Evolutionary conservation across 2,888 invertebrate genomes (phyloP).

Genomic region (Rhimphoctona megacephalus): DNA sequence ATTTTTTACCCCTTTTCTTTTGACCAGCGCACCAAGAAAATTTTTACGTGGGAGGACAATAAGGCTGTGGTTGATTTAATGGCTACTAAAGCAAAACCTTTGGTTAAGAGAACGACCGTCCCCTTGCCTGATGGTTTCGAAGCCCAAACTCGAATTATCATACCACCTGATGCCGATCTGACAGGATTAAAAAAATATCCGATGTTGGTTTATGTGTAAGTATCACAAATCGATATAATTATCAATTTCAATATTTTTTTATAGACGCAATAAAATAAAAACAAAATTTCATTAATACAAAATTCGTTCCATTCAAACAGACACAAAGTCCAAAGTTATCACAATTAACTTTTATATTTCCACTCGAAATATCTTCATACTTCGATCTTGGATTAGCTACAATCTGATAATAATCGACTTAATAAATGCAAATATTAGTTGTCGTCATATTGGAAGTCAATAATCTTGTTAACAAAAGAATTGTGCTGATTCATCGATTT

Average conservation of each 20-base stretch:
- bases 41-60: constrained; percentile 90
- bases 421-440: not conserved
- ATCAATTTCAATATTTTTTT: not conserved
- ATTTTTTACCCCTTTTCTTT: constrained; percentile 34
- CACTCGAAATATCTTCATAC: not conserved
- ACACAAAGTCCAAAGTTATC: not conserved
- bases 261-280: too few relatives aligned
- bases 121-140: constrained; percentile 89
- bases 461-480: not conserved
- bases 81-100: constrained; percentile 86
- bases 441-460: too few relatives aligned
- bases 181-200: constrained; percentile 91
- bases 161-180: constrained; percentile 90
- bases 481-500: not conserved
- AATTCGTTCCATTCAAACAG: not conserved
- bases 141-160: constrained; percentile 91
- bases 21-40: constrained; percentile 79
- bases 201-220: constrained; percentile 93
- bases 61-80: constrained; percentile 86
- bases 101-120: constrained; percentile 87
- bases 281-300: not conserved
- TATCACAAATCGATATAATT: constrained; percentile 73
- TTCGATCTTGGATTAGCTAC: not conserved
- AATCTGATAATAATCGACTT: not conserved
- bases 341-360: not conserved